phyloP scores from a whole-genome alignment of 1,140 invertebrate genomes.

The Ostrea denselamellosa region DNA sequence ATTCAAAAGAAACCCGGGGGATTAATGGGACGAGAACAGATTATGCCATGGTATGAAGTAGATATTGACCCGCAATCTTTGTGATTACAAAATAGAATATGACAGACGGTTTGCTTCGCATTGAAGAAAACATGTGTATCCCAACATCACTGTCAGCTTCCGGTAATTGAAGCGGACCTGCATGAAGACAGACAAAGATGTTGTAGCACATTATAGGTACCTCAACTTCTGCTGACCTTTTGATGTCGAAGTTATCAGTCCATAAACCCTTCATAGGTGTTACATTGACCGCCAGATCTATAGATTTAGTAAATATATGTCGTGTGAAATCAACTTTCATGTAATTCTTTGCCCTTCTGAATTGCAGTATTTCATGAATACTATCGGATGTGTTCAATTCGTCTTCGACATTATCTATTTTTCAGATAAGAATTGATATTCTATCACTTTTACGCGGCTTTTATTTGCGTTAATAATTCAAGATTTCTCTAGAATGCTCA shows the following conservation, averaged over 20 bases:
- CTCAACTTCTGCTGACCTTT: conserved; percentile 24
- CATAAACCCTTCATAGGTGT: conserved; percentile 29
- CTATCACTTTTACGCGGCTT: conserved; percentile 16
- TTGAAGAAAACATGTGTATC: conserved; percentile 22
- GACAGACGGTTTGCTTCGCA: neutral
- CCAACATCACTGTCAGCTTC: neutral
- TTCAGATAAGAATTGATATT: conserved; percentile 21
- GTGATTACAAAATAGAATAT: conserved; percentile 35
- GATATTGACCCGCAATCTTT: neutral
- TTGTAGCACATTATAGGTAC: neutral
- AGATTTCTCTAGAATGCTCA: neutral
- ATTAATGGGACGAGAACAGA: no score
- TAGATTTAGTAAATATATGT: conserved; percentile 37
- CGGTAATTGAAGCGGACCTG: conserved; percentile 34
- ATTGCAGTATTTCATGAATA: conserved; percentile 1
- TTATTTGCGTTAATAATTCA: conserved; percentile 31
- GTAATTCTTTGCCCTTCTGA: conserved; percentile 33
- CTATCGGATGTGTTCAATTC: conserved; percentile 29
- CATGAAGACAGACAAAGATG: conserved; percentile 15
- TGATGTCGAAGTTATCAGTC: conserved; percentile 14
- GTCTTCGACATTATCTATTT: conserved; percentile 28
- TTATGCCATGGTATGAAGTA: neutral
- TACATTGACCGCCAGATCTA: neutral
- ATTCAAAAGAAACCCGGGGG: no score
- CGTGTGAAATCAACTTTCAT: conserved; percentile 21